Evolutionary conservation across 2,888 invertebrate species (phyloP).

Genomic region (Notodonta ziczac): DNA sequence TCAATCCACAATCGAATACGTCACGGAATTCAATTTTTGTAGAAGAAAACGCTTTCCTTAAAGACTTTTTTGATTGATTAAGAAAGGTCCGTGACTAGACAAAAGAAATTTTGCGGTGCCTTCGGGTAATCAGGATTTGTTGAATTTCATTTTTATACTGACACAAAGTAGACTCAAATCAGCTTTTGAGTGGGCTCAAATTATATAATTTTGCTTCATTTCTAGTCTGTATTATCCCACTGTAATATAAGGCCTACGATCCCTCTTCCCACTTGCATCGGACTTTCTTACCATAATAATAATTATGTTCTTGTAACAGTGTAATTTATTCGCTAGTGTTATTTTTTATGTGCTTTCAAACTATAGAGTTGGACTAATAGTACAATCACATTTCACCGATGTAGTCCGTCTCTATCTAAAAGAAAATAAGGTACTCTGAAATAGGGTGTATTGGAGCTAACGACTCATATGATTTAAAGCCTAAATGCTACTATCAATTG

Average conservation of each 20-base stretch:
- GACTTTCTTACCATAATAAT: too few species aligned
- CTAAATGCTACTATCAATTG: neutral
- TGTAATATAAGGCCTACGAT: too few species aligned
- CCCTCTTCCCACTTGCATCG: too few species aligned
- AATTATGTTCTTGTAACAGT: too few species aligned
- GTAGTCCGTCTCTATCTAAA: neutral
- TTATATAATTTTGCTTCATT: neutral
- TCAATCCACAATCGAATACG: constrained; percentile 33
- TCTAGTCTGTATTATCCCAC: too few species aligned
- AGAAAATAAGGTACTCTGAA: neutral
- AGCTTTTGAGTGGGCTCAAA: neutral
- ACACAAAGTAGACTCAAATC: neutral
- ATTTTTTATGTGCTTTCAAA: too few species aligned
- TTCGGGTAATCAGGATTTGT: neutral
- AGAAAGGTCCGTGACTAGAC: neutral
- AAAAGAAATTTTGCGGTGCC: neutral
- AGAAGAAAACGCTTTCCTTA: neutral
- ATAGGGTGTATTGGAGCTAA: neutral
- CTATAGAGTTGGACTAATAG: too few species aligned
- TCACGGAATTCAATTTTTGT: constrained; percentile 13
- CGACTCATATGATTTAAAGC: neutral
- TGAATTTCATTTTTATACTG: neutral
- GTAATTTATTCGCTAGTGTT: too few species aligned
- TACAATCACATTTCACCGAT: too few species aligned
- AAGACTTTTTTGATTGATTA: constrained; percentile 5